Conservation (phyloP, 2,113 vertebrate species). For the Harpagus bidentatus region DNA sequence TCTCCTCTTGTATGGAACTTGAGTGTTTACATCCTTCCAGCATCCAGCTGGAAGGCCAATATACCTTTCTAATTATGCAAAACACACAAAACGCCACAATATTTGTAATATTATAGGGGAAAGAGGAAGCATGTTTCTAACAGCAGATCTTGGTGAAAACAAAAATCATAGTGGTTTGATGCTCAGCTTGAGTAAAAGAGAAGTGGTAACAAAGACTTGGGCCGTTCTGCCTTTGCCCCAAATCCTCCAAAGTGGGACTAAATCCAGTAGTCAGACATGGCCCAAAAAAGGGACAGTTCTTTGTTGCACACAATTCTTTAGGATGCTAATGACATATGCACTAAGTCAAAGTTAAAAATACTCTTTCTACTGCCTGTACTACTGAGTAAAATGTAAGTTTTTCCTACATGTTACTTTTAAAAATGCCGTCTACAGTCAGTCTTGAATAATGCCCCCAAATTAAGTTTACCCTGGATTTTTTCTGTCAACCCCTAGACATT, state of each 20-base stretch:
- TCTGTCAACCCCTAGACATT: not conserved
- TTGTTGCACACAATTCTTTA: not conserved
- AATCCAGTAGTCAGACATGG: not conserved
- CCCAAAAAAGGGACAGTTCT: not conserved
- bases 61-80: not conserved
- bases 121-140: not conserved
- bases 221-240: not conserved
- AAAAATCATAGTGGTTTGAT: not conserved
- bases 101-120: not conserved
- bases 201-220: not conserved
- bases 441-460: not conserved
- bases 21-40: not conserved
- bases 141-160: not conserved
- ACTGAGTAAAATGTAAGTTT: not conserved
- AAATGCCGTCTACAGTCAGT: not conserved
- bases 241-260: not conserved
- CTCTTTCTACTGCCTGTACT: not conserved
- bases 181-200: not conserved
- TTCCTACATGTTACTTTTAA: not conserved
- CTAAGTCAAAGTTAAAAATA: not conserved
- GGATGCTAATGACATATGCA: not conserved
- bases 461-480: not conserved
- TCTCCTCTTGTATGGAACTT: not conserved
- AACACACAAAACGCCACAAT: not conserved
- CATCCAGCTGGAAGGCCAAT: not conserved